phyloP scores from a whole-genome alignment of 1,140 invertebrate species.

The Gryon sp. region DNA sequence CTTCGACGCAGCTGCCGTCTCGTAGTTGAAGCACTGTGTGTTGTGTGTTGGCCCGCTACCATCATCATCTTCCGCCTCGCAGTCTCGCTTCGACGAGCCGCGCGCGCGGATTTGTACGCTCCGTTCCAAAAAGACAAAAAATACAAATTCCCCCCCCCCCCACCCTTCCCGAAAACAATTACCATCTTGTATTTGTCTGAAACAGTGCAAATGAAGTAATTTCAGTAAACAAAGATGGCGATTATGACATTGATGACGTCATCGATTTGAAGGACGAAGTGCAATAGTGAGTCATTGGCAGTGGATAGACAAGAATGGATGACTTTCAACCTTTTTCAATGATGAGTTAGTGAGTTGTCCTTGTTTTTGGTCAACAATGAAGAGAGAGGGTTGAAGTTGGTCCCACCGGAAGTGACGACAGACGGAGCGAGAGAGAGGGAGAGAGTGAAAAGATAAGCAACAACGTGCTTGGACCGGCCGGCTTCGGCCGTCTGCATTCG shows the following conservation, averaged over 20 bases:
- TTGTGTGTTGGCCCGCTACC: too few relatives aligned
- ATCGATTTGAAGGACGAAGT: too few relatives aligned
- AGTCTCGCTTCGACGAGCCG: constrained; percentile 48
- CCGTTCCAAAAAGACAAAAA: background rate
- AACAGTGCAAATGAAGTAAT: too few relatives aligned
- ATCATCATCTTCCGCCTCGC: constrained; percentile 64
- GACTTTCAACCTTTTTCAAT: too few relatives aligned
- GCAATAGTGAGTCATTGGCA: too few relatives aligned
- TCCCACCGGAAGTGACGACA: background rate
- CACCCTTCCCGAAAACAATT: background rate
- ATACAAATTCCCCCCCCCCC: background rate
- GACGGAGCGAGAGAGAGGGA: too few relatives aligned
- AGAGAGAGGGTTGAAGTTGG: background rate
- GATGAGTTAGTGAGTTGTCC: background rate
- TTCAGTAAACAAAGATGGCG: too few relatives aligned
- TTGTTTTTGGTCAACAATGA: too few relatives aligned
- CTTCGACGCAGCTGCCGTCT: constrained; percentile 55
- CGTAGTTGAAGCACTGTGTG: constrained; percentile 61
- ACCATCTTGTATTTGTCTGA: too few relatives aligned
- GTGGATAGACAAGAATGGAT: too few relatives aligned
- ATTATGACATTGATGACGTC: too few relatives aligned
- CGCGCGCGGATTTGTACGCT: constrained; percentile 54
- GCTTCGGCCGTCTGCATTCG: background rate
- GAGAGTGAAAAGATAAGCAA: background rate
- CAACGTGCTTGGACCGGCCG: constrained; percentile 18